Evolutionary conservation across 2,113 vertebrate genomes (phyloP).

Genomic region (Tachycineta bicolor): DNA sequence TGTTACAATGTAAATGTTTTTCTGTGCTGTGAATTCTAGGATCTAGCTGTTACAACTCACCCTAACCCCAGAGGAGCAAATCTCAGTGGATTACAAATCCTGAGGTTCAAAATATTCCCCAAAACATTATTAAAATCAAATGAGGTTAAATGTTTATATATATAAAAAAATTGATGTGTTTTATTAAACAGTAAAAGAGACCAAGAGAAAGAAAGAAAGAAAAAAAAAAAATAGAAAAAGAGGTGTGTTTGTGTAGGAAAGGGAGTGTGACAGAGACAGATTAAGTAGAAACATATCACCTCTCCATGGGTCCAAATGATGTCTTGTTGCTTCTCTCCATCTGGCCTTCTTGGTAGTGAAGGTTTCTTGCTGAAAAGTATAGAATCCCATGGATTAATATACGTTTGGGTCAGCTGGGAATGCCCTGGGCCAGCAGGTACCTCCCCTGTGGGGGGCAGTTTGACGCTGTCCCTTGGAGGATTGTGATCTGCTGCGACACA

Average conservation of each 20-base stretch:
- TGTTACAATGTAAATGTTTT: background rate
- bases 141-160: background rate
- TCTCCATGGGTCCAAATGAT: background rate
- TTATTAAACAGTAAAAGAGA: background rate
- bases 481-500: too few relatives aligned
- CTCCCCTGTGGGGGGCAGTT: too few relatives aligned
- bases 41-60: background rate
- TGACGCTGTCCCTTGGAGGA: background rate
- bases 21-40: background rate
- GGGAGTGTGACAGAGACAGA: background rate
- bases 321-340: background rate
- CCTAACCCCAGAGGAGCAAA: background rate
- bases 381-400: background rate
- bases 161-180: background rate
- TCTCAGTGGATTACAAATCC: background rate
- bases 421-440: background rate
- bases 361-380: background rate
- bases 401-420: background rate
- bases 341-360: background rate
- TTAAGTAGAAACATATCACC: background rate
- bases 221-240: background rate
- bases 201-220: background rate
- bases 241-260: rapidly evolving
- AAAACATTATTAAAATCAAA: background rate
- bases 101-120: background rate